A percentile compares a stretch with the other conserved stretches of the same genome.
phyloP scores from a whole-genome alignment of 2,113 vertebrate genomes.

The Seriola aureovittata region DNA sequence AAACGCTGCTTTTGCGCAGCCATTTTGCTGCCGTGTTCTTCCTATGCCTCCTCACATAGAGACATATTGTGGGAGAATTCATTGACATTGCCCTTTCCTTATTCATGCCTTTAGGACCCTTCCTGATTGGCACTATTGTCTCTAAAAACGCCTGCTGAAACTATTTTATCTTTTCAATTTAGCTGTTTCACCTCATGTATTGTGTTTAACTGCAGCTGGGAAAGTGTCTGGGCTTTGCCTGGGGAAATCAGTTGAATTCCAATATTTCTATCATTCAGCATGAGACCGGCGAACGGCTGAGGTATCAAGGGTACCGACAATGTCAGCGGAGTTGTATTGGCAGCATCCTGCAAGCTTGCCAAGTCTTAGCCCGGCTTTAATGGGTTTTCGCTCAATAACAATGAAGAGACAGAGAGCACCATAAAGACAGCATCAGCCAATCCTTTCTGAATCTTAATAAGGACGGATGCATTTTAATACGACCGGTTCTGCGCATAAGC shows the following conservation, averaged over 20 bases:
- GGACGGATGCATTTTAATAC: slow-evolving; percentile 58
- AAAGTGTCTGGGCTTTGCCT: slow-evolving; percentile 52
- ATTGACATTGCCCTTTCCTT: slow-evolving; percentile 36
- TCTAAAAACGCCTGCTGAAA: slow-evolving; percentile 44
- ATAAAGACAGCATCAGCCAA: slow-evolving; percentile 63
- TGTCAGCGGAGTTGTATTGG: slow-evolving; percentile 72
- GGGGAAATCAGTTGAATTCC: slow-evolving; percentile 72
- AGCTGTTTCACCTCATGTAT: slow-evolving; percentile 55
- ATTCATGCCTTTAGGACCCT: slow-evolving; percentile 48
- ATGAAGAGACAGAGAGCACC: slow-evolving; percentile 65
- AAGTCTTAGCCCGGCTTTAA: slow-evolving; percentile 71
- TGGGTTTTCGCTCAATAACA: slow-evolving; percentile 78
- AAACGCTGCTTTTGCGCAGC: not conserved
- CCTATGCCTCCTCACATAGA: slow-evolving; percentile 8
- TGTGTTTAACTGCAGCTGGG: slow-evolving; percentile 65
- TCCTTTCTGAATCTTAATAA: slow-evolving; percentile 72
- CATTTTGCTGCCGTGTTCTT: slow-evolving; percentile 21
- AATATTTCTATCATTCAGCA: slow-evolving; percentile 65
- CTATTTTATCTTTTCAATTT: slow-evolving; percentile 71
- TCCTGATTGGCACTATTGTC: slow-evolving; percentile 71
- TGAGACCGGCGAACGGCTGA: slow-evolving; percentile 36
- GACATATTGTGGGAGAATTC: slow-evolving; percentile 42
- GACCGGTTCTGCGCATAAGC: not conserved
- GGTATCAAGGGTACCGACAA: slow-evolving; percentile 76
- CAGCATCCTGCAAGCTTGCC: slow-evolving; percentile 69